Evolutionary conservation across 2,888 invertebrate species (phyloP).

Genomic region (Cataglyphis albicans): DNA sequence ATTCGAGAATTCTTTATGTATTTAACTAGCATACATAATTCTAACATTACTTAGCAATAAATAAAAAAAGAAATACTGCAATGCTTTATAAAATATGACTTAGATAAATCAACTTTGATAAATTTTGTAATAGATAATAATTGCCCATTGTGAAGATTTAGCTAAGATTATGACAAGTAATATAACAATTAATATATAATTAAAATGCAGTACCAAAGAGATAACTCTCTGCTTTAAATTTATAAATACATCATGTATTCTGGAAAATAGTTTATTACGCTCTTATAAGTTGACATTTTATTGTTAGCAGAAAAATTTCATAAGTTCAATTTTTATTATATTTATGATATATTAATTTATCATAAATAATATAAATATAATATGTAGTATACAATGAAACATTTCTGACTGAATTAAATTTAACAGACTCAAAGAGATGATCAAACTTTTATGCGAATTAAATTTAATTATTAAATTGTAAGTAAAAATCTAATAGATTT

Average conservation of each 20-base stretch:
- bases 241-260: not conserved
- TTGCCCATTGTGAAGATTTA: not conserved
- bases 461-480: slow-evolving; percentile 6
- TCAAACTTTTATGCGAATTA: not conserved
- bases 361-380: not conserved
- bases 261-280: slow-evolving; percentile 25
- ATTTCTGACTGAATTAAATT: not conserved
- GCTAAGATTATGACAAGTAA: not conserved
- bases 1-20: not conserved
- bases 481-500: slow-evolving; percentile 14
- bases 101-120: not conserved
- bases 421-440: not conserved
- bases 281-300: not conserved
- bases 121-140: not conserved
- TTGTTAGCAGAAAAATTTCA: not conserved
- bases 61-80: not conserved
- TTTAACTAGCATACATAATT: not conserved
- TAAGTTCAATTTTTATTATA: not conserved
- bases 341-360: not conserved
- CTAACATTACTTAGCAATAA: slow-evolving; percentile 13
- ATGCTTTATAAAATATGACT: not conserved
- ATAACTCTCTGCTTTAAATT: slow-evolving; percentile 13
- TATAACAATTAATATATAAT: slow-evolving; percentile 15
- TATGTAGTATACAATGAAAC: not conserved
- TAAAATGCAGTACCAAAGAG: slow-evolving; percentile 48